These are phyloP conservation scores for Halichondria panicea DNA, from an alignment of 37 sponge, comb jelly and placozoan genomes.

Conservation along the genomic window DNA sequence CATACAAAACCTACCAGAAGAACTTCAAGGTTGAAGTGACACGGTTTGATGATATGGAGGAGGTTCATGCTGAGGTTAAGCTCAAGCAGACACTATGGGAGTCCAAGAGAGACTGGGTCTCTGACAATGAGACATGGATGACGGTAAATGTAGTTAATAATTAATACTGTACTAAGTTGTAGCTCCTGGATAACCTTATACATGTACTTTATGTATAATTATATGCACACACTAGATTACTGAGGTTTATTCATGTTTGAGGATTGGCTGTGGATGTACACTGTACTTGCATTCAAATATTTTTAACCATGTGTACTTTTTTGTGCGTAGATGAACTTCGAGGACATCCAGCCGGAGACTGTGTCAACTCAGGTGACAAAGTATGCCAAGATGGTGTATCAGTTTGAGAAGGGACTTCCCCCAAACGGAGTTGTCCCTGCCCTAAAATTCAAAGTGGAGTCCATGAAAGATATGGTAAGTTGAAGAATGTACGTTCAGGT, in stretches of 20 bases:
- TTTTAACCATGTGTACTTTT: not conserved
- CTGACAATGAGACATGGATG: conserved; percentile 78
- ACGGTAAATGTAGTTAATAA: conserved; percentile 18
- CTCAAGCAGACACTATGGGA: conserved; percentile 95
- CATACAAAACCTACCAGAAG: conserved; percentile 94
- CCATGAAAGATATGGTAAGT: conserved; percentile 87
- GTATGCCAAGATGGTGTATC: conserved; percentile 91
- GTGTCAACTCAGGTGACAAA: conserved; percentile 66
- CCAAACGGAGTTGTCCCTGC: conserved; percentile 91
- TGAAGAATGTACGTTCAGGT: not conserved
- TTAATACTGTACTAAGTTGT: not conserved
- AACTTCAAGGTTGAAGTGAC: conserved; percentile 97
- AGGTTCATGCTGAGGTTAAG: conserved; percentile 91
- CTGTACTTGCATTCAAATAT: not conserved
- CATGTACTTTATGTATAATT: too few species aligned
- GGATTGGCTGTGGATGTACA: not conserved
- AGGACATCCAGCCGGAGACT: conserved; percentile 84
- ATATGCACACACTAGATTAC: too few species aligned
- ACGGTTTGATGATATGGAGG: conserved; percentile 93
- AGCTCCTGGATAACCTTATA: too few species aligned
- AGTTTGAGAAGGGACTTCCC: conserved; percentile 97
- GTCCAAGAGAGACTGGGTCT: conserved; percentile 83
- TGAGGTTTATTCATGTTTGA: too few species aligned
- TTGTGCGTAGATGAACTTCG: conserved; percentile 44
- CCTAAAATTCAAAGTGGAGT: conserved; percentile 88